A percentile compares a stretch with the other conserved stretches of the same genome.
Evolutionary conservation across 2,888 invertebrate genomes (phyloP).

Genomic region (Nephrotoma flavescens): DNA sequence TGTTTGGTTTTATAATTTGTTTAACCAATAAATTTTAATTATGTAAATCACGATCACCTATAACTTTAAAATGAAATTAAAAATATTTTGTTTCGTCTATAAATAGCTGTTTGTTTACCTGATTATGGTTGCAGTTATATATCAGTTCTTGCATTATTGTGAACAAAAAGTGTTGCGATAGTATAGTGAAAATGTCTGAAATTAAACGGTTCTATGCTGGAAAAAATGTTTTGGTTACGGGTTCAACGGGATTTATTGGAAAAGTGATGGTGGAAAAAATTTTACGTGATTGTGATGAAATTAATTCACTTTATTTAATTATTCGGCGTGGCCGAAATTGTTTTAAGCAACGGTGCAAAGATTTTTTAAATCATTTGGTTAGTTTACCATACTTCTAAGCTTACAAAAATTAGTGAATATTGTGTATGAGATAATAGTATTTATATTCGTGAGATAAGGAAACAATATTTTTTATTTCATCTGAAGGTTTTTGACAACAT

Average conservation of each 20-base stretch:
- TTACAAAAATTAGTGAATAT: too few relatives aligned
- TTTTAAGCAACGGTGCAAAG: background rate
- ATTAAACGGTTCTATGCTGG: background rate
- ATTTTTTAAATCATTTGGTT: background rate
- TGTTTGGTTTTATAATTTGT: too few relatives aligned
- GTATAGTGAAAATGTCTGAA: background rate
- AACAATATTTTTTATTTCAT: background rate
- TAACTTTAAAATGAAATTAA: too few relatives aligned
- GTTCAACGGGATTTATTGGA: background rate
- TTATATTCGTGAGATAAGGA: background rate
- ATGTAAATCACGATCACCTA: too few relatives aligned
- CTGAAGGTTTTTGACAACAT: background rate
- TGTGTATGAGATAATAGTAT: too few relatives aligned
- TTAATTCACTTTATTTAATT: background rate
- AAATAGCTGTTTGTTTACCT: too few relatives aligned
- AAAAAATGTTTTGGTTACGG: background rate
- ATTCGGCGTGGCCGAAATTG: background rate
- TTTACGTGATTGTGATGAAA: background rate
- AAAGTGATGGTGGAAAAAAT: background rate
- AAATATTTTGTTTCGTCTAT: too few relatives aligned
- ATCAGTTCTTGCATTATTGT: too few relatives aligned
- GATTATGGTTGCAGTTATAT: too few relatives aligned
- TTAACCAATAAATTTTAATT: too few relatives aligned
- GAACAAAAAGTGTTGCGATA: too few relatives aligned
- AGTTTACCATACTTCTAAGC: background rate